Evolutionary conservation across 1,140 invertebrate species (phyloP), one percentile per base, ranked within the genome.

Genomic region (Drosophila malerkotliana): DNA sequence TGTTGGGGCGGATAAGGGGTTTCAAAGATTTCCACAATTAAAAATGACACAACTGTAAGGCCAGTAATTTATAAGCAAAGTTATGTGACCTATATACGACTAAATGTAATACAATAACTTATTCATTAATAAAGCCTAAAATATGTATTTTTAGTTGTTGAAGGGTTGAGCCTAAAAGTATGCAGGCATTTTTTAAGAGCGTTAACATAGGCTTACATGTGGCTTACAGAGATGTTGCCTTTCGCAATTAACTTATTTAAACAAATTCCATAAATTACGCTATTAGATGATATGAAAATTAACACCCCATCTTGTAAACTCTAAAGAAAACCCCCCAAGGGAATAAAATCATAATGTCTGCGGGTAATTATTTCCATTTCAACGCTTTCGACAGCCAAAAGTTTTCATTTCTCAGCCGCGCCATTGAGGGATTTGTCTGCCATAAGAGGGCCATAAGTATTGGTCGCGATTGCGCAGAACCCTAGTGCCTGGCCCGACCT

Each of bases 331-430:
- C 15, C 66, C 18, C 8, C 6, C 51, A 28, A 67, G 41, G 24
- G 41, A 69, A 64, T 69, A 62, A 84, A 72, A 63, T 47, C 61
- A 72, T 52, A 37, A 79, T 76, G 83, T 87, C 83, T 88, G 82
- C 71, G 72, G 66, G 69, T 82, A 88, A 88, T 87, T 87, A 87
- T 82, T 88, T 87, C 83, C 78, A 79, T 69, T 60, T 60, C 74
- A 78, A 72, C 82, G 83, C 83, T 71, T 73, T 61, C 67, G 58
- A 47, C 47, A 51, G 57, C 61, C 45, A 52, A 81, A 81, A 82
- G 30, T 72, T 78, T 78, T 63, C 53, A 26, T 55, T 62, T 73
- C 52, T 63, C 54, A 59, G 52, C 51, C 48, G 28, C 34, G 15
- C 51, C 28, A 60, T 48, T 48, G 47, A 56, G 76, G 74, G 60